phyloP scores from a whole-genome alignment of 2,797 vertebrate species.

The Tarsius wallacei region DNA sequence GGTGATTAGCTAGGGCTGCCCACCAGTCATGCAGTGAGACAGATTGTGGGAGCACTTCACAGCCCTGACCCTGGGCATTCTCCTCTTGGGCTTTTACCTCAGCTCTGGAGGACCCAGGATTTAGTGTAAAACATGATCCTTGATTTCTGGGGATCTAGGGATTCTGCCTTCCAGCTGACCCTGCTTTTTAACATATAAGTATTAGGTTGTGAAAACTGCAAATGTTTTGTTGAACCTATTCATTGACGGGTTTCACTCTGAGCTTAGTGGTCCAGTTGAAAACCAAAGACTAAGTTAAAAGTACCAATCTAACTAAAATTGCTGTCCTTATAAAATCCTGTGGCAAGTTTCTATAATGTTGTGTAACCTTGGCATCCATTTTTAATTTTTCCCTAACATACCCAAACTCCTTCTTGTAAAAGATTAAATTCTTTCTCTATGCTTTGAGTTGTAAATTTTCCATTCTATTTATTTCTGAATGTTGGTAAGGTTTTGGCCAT shows the following conservation, averaged over 20 bases:
- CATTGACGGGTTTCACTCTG: no score
- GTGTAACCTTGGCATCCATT: background rate
- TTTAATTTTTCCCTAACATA: background rate
- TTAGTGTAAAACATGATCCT: no score
- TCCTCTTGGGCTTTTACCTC: background rate
- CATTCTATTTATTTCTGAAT: background rate
- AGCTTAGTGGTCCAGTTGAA: no score
- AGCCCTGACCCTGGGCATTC: background rate
- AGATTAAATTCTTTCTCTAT: background rate
- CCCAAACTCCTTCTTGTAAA: background rate
- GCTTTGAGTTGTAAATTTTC: background rate
- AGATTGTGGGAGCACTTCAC: background rate
- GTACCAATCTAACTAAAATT: background rate
- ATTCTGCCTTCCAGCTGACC: no score
- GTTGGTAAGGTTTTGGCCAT: background rate
- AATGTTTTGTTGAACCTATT: no score
- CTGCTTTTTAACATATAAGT: no score
- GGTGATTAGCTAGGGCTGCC: background rate
- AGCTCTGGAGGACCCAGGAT: no score
- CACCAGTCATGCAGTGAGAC: background rate
- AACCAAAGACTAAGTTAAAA: no score
- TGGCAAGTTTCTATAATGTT: background rate
- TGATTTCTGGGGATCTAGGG: no score
- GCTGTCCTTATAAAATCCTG: background rate
- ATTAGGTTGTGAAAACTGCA: no score